A percentile compares a stretch with the other conserved stretches of the same genome.
Evolutionary conservation across 2,888 invertebrate species (phyloP).

Genomic region (Icerya purchasi): DNA sequence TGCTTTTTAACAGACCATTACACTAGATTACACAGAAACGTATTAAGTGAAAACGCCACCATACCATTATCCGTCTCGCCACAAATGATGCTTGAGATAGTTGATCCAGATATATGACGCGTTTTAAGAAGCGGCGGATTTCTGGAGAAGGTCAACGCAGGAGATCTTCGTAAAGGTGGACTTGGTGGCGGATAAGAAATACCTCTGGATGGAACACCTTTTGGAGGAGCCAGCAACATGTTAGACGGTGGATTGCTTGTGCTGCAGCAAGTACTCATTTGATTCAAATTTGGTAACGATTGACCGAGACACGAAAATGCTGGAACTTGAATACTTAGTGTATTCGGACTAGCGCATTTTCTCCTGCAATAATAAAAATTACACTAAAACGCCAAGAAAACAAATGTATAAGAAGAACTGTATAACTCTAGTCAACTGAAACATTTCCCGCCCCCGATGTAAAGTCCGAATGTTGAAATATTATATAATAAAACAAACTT

Average conservation of each 20-base stretch:
- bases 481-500: too few relatives aligned
- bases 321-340: conserved; percentile 49
- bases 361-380: conserved; percentile 23
- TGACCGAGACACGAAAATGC: conserved; percentile 43
- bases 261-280: conserved; percentile 25
- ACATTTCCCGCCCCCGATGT: too few relatives aligned
- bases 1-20: too few relatives aligned
- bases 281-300: conserved; percentile 53
- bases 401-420: too few relatives aligned
- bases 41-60: too few relatives aligned
- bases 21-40: too few relatives aligned
- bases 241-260: conserved; percentile 29
- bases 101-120: conserved; percentile 42
- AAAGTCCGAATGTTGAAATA: too few relatives aligned
- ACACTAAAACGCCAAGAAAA: too few relatives aligned
- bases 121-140: conserved; percentile 65
- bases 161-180: conserved; percentile 30
- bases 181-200: conserved; percentile 68
- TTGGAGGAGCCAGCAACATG: conserved; percentile 27
- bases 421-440: too few relatives aligned
- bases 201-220: conserved; percentile 31
- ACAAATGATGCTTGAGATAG: conserved; percentile 22
- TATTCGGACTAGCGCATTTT: conserved; percentile 40
- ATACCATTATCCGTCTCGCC: conserved; percentile 25
- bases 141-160: conserved; percentile 45